Conservation (phyloP, 2,888 invertebrate species). For the Acronicta aceris region DNA sequence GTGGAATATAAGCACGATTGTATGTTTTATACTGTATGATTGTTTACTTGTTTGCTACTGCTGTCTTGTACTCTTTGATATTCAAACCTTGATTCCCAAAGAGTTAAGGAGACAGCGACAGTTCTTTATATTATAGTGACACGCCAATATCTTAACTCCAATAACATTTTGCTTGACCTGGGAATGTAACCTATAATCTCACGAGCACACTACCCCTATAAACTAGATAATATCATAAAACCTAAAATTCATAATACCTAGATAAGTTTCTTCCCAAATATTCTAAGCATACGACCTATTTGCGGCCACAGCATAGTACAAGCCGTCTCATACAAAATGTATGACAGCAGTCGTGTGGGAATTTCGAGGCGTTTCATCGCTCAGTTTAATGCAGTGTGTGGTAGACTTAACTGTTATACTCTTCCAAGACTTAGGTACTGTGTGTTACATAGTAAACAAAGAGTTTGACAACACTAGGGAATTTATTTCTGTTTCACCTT, state of each 20-base stretch:
- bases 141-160: no score
- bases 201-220: no score
- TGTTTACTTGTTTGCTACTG: no score
- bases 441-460: conserved; percentile 34
- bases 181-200: no score
- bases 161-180: no score
- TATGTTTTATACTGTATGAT: no score
- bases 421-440: conserved; percentile 24
- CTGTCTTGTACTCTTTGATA: no score
- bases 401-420: conserved; percentile 36
- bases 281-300: conserved; percentile 17
- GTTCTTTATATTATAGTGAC: no score
- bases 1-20: no score
- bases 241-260: conserved; percentile 7
- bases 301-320: conserved; percentile 28
- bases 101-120: no score
- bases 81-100: no score
- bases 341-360: conserved; percentile 48
- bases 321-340: conserved; percentile 56
- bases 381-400: conserved; percentile 29
- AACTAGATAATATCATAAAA: no score
- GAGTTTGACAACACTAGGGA: conserved; percentile 4
- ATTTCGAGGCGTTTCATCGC: conserved; percentile 34
- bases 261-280: not conserved
- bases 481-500: not conserved